Evolutionary conservation across 2,797 vertebrate genomes (phyloP).

Genomic region (Sebastiscus tertius): DNA sequence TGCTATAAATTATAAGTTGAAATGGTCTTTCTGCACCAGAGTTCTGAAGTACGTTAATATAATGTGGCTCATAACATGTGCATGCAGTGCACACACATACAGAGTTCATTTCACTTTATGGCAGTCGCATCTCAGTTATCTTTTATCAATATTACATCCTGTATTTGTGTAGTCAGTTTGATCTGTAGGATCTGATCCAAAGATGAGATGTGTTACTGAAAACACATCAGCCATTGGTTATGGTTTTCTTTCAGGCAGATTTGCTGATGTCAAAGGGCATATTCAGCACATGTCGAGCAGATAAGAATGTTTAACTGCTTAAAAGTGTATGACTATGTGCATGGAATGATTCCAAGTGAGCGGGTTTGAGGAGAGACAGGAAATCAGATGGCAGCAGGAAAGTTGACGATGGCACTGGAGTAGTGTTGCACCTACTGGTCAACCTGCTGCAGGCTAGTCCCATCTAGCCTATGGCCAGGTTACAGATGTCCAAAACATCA

Average conservation of each 20-base stretch:
- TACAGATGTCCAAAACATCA: conserved; percentile 6
- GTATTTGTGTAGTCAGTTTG: not conserved
- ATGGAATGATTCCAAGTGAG: not conserved
- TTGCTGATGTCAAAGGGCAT: not conserved
- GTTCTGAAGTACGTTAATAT: not conserved
- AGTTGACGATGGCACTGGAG: not conserved
- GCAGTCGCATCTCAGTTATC: not conserved
- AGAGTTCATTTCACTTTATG: not conserved
- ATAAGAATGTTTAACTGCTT: not conserved
- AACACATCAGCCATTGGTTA: not conserved
- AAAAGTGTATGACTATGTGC: not conserved
- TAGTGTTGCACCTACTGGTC: not conserved
- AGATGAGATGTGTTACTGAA: not conserved
- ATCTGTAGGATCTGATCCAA: not conserved
- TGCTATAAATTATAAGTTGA: not conserved
- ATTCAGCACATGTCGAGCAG: not conserved
- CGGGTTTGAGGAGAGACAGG: not conserved
- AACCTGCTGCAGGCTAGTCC: conserved; percentile 9
- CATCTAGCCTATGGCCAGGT: not conserved
- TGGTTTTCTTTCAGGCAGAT: not conserved
- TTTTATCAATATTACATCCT: not conserved
- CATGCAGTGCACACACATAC: not conserved
- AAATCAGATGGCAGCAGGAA: not conserved
- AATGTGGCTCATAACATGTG: not conserved
- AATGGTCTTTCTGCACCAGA: not conserved